Percentiles rank a stretch among this genome's conserved stretches.
Conservation (phyloP, 2,113 vertebrate species). For the Drymodes brunneopygia region DNA sequence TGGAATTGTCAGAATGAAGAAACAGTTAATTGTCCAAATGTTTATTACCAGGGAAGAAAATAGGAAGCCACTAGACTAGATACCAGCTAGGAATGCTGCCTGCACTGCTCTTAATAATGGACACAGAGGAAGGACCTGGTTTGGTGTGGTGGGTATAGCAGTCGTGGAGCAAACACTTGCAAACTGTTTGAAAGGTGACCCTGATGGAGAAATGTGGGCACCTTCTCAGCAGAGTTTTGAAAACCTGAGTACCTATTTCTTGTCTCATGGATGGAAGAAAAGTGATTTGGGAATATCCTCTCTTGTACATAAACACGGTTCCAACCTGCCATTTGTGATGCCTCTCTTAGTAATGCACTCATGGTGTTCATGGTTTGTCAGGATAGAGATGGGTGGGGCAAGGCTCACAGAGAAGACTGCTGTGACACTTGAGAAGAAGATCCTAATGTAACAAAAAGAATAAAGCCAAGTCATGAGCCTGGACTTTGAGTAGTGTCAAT, state of each 20-base stretch:
- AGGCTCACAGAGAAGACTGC: background rate
- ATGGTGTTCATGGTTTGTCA: background rate
- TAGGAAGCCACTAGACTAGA: background rate
- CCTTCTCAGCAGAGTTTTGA: background rate
- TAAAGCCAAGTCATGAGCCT: background rate
- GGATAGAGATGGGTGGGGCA: background rate
- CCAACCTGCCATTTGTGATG: rapidly evolving
- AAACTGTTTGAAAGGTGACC: background rate
- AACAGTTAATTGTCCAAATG: background rate
- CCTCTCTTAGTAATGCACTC: background rate
- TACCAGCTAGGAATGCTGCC: background rate
- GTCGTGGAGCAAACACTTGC: background rate
- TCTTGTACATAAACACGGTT: background rate
- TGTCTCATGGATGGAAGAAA: background rate
- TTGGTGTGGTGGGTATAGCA: background rate
- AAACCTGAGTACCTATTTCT: background rate
- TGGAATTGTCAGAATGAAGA: background rate
- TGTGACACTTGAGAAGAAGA: background rate
- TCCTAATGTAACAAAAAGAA: background rate
- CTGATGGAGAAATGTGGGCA: background rate
- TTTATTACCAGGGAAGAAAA: background rate
- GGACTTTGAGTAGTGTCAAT: background rate
- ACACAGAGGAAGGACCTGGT: background rate
- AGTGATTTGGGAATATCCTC: background rate
- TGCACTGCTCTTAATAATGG: background rate